phyloP scores from a whole-genome alignment of 2,888 invertebrate genomes.

The Melanostoma scalare region DNA sequence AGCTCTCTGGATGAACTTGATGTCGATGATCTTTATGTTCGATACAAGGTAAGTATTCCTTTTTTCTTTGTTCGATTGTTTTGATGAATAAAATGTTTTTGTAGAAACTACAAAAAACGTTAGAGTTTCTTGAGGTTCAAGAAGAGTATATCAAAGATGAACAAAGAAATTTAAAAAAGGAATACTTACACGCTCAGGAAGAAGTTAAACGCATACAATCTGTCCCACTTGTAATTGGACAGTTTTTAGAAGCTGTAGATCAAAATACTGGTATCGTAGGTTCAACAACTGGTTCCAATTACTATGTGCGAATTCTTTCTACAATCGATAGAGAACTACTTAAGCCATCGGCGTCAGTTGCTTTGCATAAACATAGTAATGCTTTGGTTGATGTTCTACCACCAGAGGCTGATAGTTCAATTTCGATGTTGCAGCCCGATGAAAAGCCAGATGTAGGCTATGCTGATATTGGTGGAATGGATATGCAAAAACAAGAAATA shows the following conservation, averaged over 20 bases:
- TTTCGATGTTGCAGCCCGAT: slow-evolving; percentile 98
- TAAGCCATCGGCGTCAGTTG: slow-evolving; percentile 99
- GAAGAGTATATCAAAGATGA: slow-evolving; percentile 99
- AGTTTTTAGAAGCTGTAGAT: slow-evolving; percentile 99
- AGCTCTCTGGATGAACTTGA: slow-evolving; percentile 90
- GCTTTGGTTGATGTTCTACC: slow-evolving; percentile 99
- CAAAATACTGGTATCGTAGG: slow-evolving; percentile 99
- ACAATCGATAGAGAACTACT: slow-evolving; percentile 98
- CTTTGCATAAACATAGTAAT: slow-evolving; percentile 99
- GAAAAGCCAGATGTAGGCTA: slow-evolving; percentile 99
- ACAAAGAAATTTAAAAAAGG: slow-evolving; percentile 98
- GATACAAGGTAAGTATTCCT: slow-evolving; percentile 89
- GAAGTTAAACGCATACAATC: slow-evolving; percentile 99
- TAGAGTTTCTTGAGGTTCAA: slow-evolving; percentile 98
- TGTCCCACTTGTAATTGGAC: slow-evolving; percentile 99
- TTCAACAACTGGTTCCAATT: slow-evolving; percentile 99
- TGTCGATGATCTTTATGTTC: slow-evolving; percentile 96
- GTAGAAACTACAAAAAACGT: slow-evolving; percentile 96
- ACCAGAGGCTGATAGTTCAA: slow-evolving; percentile 99
- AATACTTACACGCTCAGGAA: slow-evolving; percentile 98
- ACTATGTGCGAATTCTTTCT: slow-evolving; percentile 98
- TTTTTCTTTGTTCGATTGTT: neutral
- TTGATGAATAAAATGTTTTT: slow-evolving; percentile 23
- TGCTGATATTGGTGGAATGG: slow-evolving; percentile 99
- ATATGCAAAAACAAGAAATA: slow-evolving; percentile 99